phyloP scores from a whole-genome alignment of 2,113 vertebrate species.

The Hippocampus mohnikei region DNA sequence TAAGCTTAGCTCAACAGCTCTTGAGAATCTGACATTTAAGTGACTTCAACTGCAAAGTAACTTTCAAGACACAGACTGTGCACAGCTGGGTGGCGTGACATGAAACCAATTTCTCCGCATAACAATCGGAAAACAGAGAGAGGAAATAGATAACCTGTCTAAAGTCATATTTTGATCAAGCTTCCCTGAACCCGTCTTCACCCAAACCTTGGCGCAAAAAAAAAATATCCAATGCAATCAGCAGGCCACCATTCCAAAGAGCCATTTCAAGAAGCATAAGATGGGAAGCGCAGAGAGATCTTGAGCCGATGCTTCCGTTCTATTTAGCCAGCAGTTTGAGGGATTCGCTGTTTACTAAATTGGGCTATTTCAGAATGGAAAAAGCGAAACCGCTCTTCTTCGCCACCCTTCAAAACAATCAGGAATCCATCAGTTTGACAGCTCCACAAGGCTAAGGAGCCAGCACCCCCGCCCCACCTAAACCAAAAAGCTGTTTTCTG shows the following conservation, averaged over 20 bases:
- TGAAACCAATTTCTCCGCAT: conserved; percentile 33
- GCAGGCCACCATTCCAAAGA: conserved; percentile 48
- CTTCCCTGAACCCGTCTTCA: conserved; percentile 26
- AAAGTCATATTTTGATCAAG: conserved; percentile 67
- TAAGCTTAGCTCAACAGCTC: conserved; percentile 2
- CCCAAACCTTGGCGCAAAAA: conserved; percentile 32
- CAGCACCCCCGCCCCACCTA: conserved; percentile 31
- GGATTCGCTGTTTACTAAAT: conserved; percentile 63
- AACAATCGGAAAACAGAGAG: conserved; percentile 17
- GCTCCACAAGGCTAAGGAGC: conserved; percentile 43
- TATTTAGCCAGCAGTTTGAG: conserved; percentile 55
- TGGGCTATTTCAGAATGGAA: conserved; percentile 44
- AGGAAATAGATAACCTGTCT: conserved; percentile 63
- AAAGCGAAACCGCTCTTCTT: conserved; percentile 40
- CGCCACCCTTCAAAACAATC: conserved; percentile 62
- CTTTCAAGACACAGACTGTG: conserved; percentile 24
- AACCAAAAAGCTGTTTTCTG: conserved; percentile 57
- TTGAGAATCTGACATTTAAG: conserved; percentile 2
- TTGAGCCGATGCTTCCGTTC: conserved; percentile 54
- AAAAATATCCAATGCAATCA: conserved; percentile 39
- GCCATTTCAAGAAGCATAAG: conserved; percentile 50
- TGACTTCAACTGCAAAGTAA: conserved; percentile 9
- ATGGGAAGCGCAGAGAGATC: conserved; percentile 41
- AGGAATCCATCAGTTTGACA: conserved; percentile 62
- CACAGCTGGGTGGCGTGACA: conserved; percentile 20